phyloP scores from a whole-genome alignment of 2,888 invertebrate genomes.

The Chloroclystis v-ata region DNA sequence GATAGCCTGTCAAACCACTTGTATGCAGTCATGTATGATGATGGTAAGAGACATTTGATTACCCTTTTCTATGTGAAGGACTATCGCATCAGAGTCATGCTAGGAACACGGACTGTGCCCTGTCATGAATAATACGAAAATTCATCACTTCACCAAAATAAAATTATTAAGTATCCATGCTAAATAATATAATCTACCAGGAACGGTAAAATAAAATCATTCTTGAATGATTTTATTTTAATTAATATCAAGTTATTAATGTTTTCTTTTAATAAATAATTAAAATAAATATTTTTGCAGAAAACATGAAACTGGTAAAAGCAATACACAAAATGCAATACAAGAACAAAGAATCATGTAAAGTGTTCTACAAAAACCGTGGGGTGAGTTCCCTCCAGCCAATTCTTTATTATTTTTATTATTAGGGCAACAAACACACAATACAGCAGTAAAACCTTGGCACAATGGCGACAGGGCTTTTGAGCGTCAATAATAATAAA shows the following conservation, averaged over 20 bases:
- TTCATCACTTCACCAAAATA: too few species aligned
- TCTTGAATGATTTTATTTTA: neutral
- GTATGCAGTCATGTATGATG: conserved; percentile 1
- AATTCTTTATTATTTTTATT: conserved; percentile 1
- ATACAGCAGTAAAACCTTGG: neutral
- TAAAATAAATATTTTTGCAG: too few species aligned
- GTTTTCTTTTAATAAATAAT: too few species aligned
- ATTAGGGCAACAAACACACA: neutral
- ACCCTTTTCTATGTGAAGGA: too few species aligned
- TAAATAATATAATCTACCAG: too few species aligned
- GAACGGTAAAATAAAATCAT: too few species aligned
- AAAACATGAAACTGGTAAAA: neutral
- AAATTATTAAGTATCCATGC: too few species aligned
- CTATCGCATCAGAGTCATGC: too few species aligned
- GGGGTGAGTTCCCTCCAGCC: neutral
- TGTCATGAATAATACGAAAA: too few species aligned
- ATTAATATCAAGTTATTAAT: too few species aligned
- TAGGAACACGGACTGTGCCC: too few species aligned
- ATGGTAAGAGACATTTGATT: neutral
- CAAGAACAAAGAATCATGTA: neutral
- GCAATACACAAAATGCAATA: neutral
- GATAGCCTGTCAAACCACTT: neutral
- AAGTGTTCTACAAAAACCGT: neutral
- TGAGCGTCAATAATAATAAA: neutral
- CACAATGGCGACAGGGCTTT: neutral